Evolutionary conservation across 1,140 invertebrate genomes (phyloP).

Genomic region (Dendrolimus punctatus): DNA sequence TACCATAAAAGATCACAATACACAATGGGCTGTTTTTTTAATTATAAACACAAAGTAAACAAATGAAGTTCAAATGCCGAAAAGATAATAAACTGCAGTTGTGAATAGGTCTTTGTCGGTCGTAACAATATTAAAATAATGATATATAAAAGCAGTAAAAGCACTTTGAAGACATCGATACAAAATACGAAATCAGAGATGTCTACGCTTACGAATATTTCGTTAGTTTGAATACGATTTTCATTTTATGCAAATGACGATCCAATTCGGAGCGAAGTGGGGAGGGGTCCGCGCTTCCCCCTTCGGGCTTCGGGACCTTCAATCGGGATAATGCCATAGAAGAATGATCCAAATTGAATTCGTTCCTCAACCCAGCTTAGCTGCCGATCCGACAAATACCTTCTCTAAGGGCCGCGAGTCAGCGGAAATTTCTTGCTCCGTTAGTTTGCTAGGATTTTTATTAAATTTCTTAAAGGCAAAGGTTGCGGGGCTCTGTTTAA

Average conservation of each 20-base stretch:
- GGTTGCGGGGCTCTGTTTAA: too few species aligned
- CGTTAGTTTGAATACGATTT: conserved; percentile 59
- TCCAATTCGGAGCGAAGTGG: conserved; percentile 45
- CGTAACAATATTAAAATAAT: too few species aligned
- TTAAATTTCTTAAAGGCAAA: conserved; percentile 34
- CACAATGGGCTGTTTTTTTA: too few species aligned
- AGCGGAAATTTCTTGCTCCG: conserved; percentile 48
- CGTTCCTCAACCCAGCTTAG: conserved; percentile 32
- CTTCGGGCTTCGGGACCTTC: conserved; percentile 18
- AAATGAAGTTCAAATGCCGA: too few species aligned
- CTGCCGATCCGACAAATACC: conserved; percentile 33
- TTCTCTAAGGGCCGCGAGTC: conserved; percentile 41
- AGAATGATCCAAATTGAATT: conserved; percentile 66
- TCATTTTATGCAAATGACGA: conserved; percentile 66
- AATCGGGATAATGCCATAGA: conserved; percentile 60
- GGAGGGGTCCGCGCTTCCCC: background rate
- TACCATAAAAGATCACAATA: too few species aligned
- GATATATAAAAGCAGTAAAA: too few species aligned
- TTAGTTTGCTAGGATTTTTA: conserved; percentile 45
- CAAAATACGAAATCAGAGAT: too few species aligned
- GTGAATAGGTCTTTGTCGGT: too few species aligned
- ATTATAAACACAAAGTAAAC: too few species aligned
- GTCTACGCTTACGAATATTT: conserved; percentile 25
- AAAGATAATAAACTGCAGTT: too few species aligned
- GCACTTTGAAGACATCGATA: too few species aligned